phyloP scores from a whole-genome alignment of 2,113 vertebrate genomes.

The Laticauda laticaudata region DNA sequence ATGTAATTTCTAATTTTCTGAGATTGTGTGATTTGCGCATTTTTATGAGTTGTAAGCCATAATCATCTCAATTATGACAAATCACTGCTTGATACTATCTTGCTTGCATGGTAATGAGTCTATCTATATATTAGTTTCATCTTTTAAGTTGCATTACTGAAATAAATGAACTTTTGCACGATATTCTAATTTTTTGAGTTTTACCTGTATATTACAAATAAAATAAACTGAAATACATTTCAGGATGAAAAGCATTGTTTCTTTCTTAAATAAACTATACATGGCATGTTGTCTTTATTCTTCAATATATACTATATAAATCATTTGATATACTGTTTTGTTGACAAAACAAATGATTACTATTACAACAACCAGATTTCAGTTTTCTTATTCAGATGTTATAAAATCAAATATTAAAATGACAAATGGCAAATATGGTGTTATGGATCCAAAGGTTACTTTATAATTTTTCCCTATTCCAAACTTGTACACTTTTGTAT shows the following conservation, averaged over 20 bases:
- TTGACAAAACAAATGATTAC: constrained; percentile 25
- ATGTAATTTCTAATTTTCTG: no score
- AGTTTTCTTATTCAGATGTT: constrained; percentile 16
- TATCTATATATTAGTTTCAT: no score
- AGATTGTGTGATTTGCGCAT: no score
- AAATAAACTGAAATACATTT: background rate
- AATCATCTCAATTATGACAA: no score
- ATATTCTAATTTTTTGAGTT: no score
- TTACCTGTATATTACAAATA: background rate
- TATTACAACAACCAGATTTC: constrained; percentile 23
- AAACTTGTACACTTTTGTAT: constrained; percentile 15
- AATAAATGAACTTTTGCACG: no score
- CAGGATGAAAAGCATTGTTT: background rate
- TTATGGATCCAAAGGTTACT: constrained; percentile 22
- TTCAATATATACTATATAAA: background rate
- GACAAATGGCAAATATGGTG: constrained; percentile 34
- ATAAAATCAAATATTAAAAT: constrained; percentile 45
- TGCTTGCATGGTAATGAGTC: no score
- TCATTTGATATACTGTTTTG: background rate
- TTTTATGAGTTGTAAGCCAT: no score
- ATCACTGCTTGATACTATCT: no score
- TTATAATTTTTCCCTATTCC: constrained; percentile 35
- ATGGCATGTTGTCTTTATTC: background rate
- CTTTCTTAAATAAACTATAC: background rate
- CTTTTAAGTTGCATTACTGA: no score